A percentile compares a stretch with the other conserved stretches of the same genome.
Conservation (phyloP, 2,797 vertebrate species). For the Sphaeramia orbicularis region DNA sequence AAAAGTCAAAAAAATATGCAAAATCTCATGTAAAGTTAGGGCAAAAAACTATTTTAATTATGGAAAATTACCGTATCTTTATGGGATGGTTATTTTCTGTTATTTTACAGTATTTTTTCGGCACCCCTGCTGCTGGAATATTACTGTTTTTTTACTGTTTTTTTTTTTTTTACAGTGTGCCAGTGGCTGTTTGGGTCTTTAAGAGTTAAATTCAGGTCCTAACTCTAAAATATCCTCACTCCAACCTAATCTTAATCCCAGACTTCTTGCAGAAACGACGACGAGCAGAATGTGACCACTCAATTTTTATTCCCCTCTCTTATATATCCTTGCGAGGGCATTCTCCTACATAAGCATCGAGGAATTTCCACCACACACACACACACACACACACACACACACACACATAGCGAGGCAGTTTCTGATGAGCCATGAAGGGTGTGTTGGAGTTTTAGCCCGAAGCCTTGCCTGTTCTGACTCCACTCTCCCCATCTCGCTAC, state of each 20-base stretch:
- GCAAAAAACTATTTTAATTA: too few relatives aligned
- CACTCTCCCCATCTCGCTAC: constrained; percentile 33
- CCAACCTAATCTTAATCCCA: not conserved
- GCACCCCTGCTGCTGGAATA: too few relatives aligned
- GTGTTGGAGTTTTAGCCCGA: constrained; percentile 40
- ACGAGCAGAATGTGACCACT: not conserved
- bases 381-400: constrained; percentile 1
- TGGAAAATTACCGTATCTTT: too few relatives aligned
- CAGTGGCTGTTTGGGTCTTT: too few relatives aligned
- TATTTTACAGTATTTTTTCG: too few relatives aligned
- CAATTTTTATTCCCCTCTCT: not conserved
- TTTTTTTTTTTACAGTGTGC: too few relatives aligned
- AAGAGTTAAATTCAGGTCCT: not conserved
- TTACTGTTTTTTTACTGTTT: too few relatives aligned
- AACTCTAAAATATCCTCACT: not conserved
- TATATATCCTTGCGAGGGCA: not conserved
- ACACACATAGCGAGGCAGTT: constrained; percentile 9
- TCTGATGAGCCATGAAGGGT: constrained; percentile 57
- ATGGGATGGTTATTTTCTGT: too few relatives aligned
- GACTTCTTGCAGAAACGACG: not conserved
- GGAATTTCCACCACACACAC: constrained; percentile 3
- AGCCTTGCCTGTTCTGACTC: constrained; percentile 52
- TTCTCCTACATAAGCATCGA: not conserved
- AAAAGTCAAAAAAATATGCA: too few relatives aligned
- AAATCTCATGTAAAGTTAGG: too few relatives aligned